Conservation (phyloP, 2,888 invertebrate species). For the Ceraclea dissimilis region DNA sequence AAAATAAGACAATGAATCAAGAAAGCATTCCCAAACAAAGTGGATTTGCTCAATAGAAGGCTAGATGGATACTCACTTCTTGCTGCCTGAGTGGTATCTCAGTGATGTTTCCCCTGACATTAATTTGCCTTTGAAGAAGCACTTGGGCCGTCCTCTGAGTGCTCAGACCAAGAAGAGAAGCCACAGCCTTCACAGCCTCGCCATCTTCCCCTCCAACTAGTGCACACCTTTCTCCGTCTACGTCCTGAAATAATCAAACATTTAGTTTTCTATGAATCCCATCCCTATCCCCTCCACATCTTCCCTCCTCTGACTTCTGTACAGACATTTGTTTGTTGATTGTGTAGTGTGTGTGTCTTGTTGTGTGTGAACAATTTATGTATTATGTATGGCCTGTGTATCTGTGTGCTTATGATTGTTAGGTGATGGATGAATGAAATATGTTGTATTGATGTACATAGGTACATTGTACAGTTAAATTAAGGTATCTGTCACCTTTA, state of each 20-base stretch:
- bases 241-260: slow-evolving; percentile 47
- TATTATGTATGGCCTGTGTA: too few species aligned
- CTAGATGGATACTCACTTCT: slow-evolving; percentile 51
- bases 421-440: too few species aligned
- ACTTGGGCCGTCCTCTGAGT: slow-evolving; percentile 69
- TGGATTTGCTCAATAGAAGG: neutral
- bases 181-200: slow-evolving; percentile 62
- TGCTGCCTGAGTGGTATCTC: slow-evolving; percentile 83
- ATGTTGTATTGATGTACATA: too few species aligned
- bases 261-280: neutral
- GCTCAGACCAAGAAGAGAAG: slow-evolving; percentile 70
- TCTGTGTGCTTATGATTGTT: too few species aligned
- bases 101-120: slow-evolving; percentile 86
- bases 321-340: too few species aligned
- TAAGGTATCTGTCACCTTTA: too few species aligned
- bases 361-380: too few species aligned
- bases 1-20: slow-evolving; percentile 25
- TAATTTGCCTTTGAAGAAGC: slow-evolving; percentile 72
- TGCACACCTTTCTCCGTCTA: slow-evolving; percentile 80
- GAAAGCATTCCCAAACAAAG: neutral
- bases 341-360: too few species aligned
- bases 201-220: slow-evolving; percentile 57
- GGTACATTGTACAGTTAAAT: too few species aligned
- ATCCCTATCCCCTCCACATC: too few species aligned
- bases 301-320: too few species aligned